phyloP scores from a whole-genome alignment of 2,888 invertebrate genomes.

The Danaus chrysippus region DNA sequence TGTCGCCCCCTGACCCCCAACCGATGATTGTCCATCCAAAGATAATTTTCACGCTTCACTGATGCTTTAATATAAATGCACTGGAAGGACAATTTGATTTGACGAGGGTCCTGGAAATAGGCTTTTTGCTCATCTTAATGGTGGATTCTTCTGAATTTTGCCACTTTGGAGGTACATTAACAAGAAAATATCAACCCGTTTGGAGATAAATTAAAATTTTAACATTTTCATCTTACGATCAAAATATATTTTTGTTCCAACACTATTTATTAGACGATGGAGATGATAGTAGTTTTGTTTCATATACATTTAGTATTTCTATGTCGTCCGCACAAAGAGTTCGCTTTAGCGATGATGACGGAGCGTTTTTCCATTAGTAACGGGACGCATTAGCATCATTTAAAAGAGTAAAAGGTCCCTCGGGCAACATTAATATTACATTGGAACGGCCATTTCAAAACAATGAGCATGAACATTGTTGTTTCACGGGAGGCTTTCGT shows the following conservation, averaged over 20 bases:
- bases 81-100: slow-evolving; percentile 28
- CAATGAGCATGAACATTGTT: slow-evolving; percentile 32
- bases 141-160: slow-evolving; percentile 1
- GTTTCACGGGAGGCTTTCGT: slow-evolving; percentile 28
- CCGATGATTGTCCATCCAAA: slow-evolving; percentile 41
- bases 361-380: neutral
- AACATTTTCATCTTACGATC: neutral
- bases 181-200: neutral
- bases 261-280: too few relatives aligned
- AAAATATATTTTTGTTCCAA: too few relatives aligned
- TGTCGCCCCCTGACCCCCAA: slow-evolving; percentile 40
- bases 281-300: too few relatives aligned
- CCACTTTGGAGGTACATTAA: neutral
- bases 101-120: slow-evolving; percentile 28
- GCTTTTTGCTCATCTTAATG: slow-evolving; percentile 23
- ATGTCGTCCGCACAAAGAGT: neutral
- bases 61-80: slow-evolving; percentile 31
- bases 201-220: neutral
- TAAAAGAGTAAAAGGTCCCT: slow-evolving; percentile 6
- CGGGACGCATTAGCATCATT: slow-evolving; percentile 9
- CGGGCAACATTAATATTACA: slow-evolving; percentile 6
- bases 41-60: slow-evolving; percentile 35
- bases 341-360: neutral
- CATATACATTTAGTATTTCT: too few relatives aligned
- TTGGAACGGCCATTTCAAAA: slow-evolving; percentile 12